These are phyloP conservation scores for Zaprionus lineosus DNA, from an alignment of 2,888 invertebrate genomes.

Conservation along the genomic window DNA sequence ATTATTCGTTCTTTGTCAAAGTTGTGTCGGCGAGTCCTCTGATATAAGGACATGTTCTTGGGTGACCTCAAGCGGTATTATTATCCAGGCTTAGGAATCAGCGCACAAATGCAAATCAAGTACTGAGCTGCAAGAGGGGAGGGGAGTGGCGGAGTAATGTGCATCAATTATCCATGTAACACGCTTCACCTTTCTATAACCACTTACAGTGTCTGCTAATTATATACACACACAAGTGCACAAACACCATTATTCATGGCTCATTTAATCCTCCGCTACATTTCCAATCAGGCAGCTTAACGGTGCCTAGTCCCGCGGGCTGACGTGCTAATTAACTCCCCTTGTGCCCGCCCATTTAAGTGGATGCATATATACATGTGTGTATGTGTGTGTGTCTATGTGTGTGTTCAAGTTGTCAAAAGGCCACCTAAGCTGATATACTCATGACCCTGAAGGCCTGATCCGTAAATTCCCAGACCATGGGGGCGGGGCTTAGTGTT, in stretches of 20 bases:
- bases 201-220: conserved; percentile 48
- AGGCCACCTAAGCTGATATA: background rate
- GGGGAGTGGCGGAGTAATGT: too few relatives aligned
- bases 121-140: too few relatives aligned
- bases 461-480: background rate
- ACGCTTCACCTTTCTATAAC: background rate
- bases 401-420: conserved; percentile 1
- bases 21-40: too few relatives aligned
- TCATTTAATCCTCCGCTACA: conserved; percentile 52
- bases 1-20: too few relatives aligned
- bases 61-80: too few relatives aligned
- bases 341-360: background rate
- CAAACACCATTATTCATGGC: conserved; percentile 55
- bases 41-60: too few relatives aligned
- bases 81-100: too few relatives aligned
- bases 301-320: conserved; percentile 38
- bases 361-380: background rate
- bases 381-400: conserved; percentile 24
- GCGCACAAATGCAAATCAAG: background rate
- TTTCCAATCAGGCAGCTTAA: conserved; percentile 53
- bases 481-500: background rate
- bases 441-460: conserved; percentile 3
- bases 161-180: conserved; percentile 7
- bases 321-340: conserved; percentile 53
- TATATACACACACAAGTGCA: conserved; percentile 54